Base-by-base conservation (phyloP, 2,113 vertebrate genomes). In the Xenopus laevis region DNA sequence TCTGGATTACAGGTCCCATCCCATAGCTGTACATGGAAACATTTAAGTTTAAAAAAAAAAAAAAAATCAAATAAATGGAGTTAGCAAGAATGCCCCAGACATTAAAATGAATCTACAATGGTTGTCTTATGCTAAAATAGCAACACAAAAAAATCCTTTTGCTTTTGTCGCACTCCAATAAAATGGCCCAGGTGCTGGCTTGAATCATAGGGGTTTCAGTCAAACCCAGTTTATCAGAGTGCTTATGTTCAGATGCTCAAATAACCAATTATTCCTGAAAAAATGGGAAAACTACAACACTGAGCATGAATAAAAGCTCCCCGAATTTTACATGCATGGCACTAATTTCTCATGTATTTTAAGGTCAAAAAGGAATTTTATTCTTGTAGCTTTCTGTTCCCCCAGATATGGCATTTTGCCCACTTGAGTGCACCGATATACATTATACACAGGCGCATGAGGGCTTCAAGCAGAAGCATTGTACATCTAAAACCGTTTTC, bases 41-140 rank as follows among this genome's bases (percentile, higher is more conserved):
- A 79, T 45, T 40, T 40, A 2, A 40, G 2, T 7, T 40, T 40
- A 40, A 27, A 27, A 27, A 27, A 27, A 40, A 40, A 40, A 40
- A 40, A 40, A 40, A 40, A 40, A 23, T 21, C n/a, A 79, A n/a
- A 81, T 78, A 84, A 88, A 79, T 78, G 83, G 84, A 81, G 78
- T 83, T 81, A 81, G 55, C 76, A 10, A 76, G 82, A 79, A 82
- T 78, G 73, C 86, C 82, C 23, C 78, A 75, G 79, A 80, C 83
- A 85, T 81, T 84, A 85, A 81, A 80, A 63, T 5, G 74, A 79
- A 81, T 83, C 83, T 86, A 40, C 71, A 78, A 71, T 62, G 81
- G 71, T 73, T 71, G 79, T 82, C 74, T 75, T 79, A 82, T 77
- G 80, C 33, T 71, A 74, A 27, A 79, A 77, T 40, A 58, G 4